These are phyloP conservation scores for Epinephelus coioides DNA, from an alignment of 2,797 vertebrate genomes.

Conservation along the genomic window DNA sequence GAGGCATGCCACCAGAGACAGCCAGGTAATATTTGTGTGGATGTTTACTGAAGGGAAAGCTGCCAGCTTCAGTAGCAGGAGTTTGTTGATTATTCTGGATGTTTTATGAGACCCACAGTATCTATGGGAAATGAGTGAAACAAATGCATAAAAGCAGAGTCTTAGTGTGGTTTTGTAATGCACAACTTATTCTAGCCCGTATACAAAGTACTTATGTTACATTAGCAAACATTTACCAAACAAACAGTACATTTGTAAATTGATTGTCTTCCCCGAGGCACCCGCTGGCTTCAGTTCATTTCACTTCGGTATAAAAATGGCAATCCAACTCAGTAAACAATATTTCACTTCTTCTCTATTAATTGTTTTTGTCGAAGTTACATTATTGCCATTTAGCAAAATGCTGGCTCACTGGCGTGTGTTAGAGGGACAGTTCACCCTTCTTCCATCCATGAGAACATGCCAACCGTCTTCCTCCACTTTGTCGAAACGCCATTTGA, in stretches of 20 bases:
- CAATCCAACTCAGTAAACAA: neutral
- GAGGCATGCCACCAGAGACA: slow-evolving; percentile 10
- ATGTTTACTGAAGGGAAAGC: slow-evolving; percentile 27
- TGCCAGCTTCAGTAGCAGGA: neutral
- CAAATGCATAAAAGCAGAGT: neutral
- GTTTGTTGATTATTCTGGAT: neutral
- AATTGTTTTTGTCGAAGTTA: neutral
- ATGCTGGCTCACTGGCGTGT: neutral
- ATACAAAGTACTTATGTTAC: slow-evolving; percentile 8
- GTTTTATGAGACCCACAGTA: neutral
- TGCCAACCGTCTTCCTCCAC: too few species aligned
- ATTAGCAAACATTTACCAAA: slow-evolving; percentile 23
- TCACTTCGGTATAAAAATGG: slow-evolving; percentile 1
- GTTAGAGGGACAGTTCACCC: too few species aligned
- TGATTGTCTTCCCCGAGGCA: neutral
- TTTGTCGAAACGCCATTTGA: too few species aligned
- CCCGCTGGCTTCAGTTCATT: slow-evolving; percentile 12
- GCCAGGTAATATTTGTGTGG: slow-evolving; percentile 15
- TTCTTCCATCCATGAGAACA: too few species aligned
- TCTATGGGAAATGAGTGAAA: neutral
- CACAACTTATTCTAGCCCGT: slow-evolving; percentile 1
- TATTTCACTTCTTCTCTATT: neutral
- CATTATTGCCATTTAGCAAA: neutral
- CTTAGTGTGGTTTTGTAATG: slow-evolving; percentile 9
- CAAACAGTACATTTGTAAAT: slow-evolving; percentile 11